Conservation (phyloP, 2,888 invertebrate genomes). For the Hedychridium roseum region DNA sequence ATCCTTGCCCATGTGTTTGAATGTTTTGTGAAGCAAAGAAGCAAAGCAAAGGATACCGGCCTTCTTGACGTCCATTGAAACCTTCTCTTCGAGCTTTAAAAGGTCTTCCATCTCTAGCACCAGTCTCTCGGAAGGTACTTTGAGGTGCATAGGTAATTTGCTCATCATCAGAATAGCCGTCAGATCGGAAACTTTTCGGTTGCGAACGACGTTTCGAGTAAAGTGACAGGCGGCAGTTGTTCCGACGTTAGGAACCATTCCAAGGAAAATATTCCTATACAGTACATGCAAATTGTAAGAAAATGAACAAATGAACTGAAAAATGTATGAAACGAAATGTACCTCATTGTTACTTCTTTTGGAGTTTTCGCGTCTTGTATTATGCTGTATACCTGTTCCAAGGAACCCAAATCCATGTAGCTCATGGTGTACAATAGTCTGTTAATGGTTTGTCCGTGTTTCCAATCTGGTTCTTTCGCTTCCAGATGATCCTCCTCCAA, state of each 20-base stretch:
- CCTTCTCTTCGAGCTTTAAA: constrained; percentile 35
- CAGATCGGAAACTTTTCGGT: constrained; percentile 49
- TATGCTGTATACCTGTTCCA: constrained; percentile 48
- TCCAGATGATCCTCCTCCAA: constrained; percentile 56
- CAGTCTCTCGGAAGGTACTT: constrained; percentile 58
- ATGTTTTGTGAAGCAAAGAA: constrained; percentile 60
- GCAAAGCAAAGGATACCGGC: constrained; percentile 64
- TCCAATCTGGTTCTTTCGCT: constrained; percentile 49
- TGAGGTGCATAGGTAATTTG: constrained; percentile 62
- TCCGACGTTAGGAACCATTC: constrained; percentile 65
- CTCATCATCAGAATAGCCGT: constrained; percentile 56
- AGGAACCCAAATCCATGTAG: constrained; percentile 48
- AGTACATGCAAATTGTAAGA: constrained; percentile 1
- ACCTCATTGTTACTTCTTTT: constrained; percentile 39
- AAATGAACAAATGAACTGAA: too few species aligned
- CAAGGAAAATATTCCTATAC: constrained; percentile 58
- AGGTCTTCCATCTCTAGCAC: constrained; percentile 57
- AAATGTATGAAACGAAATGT: constrained; percentile 6
- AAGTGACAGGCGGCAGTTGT: constrained; percentile 61
- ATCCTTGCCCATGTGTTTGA: constrained; percentile 15
- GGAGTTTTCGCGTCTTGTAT: constrained; percentile 29
- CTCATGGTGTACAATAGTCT: constrained; percentile 50
- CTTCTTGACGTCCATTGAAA: constrained; percentile 48
- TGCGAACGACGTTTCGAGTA: constrained; percentile 57
- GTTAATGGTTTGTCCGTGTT: constrained; percentile 55